A percentile compares a stretch with the other conserved stretches of the same genome.
Evolutionary conservation across 2,888 invertebrate species (phyloP).

Genomic region (Harmothoe impar): DNA sequence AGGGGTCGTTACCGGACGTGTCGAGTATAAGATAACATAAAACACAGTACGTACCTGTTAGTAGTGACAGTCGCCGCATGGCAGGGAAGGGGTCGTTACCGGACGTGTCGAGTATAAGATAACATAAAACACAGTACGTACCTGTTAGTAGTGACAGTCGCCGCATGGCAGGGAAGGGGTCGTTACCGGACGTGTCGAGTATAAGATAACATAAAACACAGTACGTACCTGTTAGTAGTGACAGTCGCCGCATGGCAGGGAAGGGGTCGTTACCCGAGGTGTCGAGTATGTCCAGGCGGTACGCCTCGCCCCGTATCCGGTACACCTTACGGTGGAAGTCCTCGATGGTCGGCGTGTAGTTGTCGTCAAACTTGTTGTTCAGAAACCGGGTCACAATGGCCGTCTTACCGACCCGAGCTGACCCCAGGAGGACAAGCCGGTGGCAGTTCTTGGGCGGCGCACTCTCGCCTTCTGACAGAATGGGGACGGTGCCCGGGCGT

Average conservation of each 20-base stretch:
- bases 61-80: too few relatives aligned
- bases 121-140: too few relatives aligned
- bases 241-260: slow-evolving; percentile 93
- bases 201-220: neutral
- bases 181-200: too few relatives aligned
- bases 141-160: too few relatives aligned
- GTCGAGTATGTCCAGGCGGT: slow-evolving; percentile 93
- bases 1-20: too few relatives aligned
- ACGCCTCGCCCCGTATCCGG: slow-evolving; percentile 93
- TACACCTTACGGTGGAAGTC: slow-evolving; percentile 95
- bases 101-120: too few relatives aligned
- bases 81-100: too few relatives aligned
- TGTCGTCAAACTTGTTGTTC: slow-evolving; percentile 92
- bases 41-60: too few relatives aligned
- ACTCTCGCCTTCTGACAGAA: slow-evolving; percentile 73
- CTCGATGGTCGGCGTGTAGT: slow-evolving; percentile 96
- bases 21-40: too few relatives aligned
- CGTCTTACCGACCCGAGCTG: slow-evolving; percentile 92
- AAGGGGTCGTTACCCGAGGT: slow-evolving; percentile 96
- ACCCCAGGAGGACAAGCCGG: slow-evolving; percentile 85
- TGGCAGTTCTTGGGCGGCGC: slow-evolving; percentile 80
- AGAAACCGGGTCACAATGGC: slow-evolving; percentile 92
- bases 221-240: slow-evolving; percentile 92
- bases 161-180: too few relatives aligned
- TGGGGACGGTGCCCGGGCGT: slow-evolving; percentile 63